These are phyloP conservation scores for Pelobates cultripes DNA, from an alignment of 2,797 vertebrate genomes.

Conservation along the genomic window DNA sequence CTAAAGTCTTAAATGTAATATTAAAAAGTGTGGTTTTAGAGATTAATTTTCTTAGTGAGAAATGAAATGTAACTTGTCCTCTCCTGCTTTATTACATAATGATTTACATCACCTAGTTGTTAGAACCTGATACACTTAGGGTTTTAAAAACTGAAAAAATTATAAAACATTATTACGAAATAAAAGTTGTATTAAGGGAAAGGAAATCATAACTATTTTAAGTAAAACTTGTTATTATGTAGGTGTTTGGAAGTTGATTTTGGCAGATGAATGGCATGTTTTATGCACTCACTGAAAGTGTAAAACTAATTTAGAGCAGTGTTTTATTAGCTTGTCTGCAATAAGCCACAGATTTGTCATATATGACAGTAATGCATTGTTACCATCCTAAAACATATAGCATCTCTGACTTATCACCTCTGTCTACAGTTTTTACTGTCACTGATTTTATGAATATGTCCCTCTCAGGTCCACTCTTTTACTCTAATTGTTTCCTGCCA, in stretches of 20 bases:
- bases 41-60: no score
- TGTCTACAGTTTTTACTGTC: no score
- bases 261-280: neutral
- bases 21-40: no score
- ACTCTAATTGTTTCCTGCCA: no score
- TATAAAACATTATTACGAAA: conserved; percentile 9
- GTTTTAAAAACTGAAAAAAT: neutral
- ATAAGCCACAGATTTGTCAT: neutral
- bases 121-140: neutral
- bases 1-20: no score
- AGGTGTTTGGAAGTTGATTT: conserved; percentile 3
- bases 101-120: conserved; percentile 15
- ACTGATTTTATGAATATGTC: no score
- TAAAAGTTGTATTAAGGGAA: neutral
- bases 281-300: neutral
- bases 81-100: conserved; percentile 9
- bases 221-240: neutral
- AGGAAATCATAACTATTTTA: no score
- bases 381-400: no score
- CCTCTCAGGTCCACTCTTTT: no score
- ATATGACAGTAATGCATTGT: neutral
- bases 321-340: neutral
- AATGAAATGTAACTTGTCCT: neutral
- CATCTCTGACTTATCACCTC: no score
- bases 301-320: no score